These are phyloP conservation scores for Montifringilla adamsi DNA, from an alignment of 2,113 vertebrate genomes.

Conservation along the genomic window DNA sequence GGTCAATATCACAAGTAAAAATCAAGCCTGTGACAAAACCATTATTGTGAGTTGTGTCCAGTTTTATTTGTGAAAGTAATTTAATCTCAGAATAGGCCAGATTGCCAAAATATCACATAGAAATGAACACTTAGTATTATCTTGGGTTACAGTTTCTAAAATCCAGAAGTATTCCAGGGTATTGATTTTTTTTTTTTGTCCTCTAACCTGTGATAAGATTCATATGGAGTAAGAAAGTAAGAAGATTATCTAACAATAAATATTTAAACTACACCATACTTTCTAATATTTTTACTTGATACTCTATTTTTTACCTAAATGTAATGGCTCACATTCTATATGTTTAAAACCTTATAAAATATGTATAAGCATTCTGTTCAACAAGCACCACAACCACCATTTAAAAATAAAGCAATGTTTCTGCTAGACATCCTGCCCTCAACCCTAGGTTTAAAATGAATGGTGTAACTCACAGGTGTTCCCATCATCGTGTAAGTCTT, in stretches of 20 bases:
- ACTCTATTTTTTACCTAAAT: not conserved
- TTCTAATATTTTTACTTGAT: not conserved
- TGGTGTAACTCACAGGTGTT: conserved; percentile 83
- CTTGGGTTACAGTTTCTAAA: not conserved
- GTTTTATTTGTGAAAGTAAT: not conserved
- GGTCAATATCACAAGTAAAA: not conserved
- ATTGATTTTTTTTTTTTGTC: not conserved
- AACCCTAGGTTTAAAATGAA: not conserved
- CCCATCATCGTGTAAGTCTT: conserved; percentile 99
- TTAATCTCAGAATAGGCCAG: not conserved
- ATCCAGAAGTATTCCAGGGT: accelerated
- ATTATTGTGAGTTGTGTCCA: not conserved
- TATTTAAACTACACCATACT: not conserved
- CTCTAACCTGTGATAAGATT: not conserved
- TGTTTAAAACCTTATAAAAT: not conserved
- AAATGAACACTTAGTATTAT: not conserved
- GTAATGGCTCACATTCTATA: not conserved
- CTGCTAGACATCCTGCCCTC: not conserved
- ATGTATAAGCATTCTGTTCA: not conserved
- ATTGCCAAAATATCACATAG: not conserved
- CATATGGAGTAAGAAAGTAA: not conserved
- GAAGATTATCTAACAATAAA: not conserved
- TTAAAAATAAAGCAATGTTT: not conserved
- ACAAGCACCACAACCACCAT: not conserved
- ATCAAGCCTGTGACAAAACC: not conserved